These are phyloP conservation scores for Pyrrhosoma nymphula DNA, from an alignment of 2,888 invertebrate species.

Conservation along the genomic window DNA sequence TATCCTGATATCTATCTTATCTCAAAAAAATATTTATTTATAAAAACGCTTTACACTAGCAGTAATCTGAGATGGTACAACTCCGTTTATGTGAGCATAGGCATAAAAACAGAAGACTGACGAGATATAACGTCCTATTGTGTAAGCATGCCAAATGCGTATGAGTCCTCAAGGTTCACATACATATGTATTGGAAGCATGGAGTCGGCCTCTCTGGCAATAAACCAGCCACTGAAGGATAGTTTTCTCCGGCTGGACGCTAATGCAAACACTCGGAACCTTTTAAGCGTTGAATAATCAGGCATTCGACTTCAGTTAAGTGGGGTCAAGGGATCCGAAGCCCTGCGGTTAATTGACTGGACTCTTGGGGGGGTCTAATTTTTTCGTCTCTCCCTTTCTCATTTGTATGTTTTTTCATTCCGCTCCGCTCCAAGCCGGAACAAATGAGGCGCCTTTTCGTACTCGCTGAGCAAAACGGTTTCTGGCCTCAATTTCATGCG, in stretches of 20 bases:
- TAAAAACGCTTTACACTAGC: no score
- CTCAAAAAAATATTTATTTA: no score
- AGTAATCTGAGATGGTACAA: no score
- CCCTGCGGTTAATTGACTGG: conserved; percentile 1
- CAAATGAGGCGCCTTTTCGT: not conserved
- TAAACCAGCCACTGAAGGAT: not conserved
- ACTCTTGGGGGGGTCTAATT: not conserved
- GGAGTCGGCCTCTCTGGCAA: not conserved
- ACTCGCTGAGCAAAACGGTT: not conserved
- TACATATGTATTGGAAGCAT: not conserved
- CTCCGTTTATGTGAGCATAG: no score
- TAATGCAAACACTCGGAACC: not conserved
- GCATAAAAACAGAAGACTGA: no score
- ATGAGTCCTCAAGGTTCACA: no score
- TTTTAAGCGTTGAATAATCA: conserved; percentile 26
- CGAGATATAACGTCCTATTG: no score
- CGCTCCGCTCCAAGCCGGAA: not conserved
- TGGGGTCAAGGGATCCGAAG: not conserved
- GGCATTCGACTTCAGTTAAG: not conserved
- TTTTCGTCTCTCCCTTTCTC: not conserved
- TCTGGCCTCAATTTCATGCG: not conserved
- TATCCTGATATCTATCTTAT: no score
- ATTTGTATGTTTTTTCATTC: not conserved
- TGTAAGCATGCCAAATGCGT: no score
- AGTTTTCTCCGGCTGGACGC: not conserved